Evolutionary conservation across 2,797 vertebrate genomes (phyloP).

Genomic region (Eupleurogrammus muticus): DNA sequence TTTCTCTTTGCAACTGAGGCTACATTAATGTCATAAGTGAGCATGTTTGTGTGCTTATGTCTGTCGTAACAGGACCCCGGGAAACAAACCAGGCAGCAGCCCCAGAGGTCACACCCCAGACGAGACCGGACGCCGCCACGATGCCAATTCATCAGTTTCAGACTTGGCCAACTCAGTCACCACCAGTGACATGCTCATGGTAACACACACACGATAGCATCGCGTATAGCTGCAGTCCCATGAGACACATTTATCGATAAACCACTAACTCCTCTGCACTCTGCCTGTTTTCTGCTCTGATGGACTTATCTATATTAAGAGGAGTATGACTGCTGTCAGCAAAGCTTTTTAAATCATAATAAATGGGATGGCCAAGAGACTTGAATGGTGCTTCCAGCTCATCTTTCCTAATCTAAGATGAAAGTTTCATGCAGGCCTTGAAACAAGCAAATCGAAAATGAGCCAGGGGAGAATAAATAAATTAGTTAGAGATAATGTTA

Average conservation of each 20-base stretch:
- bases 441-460: constrained; percentile 19
- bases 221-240: not conserved
- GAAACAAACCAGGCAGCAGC: constrained; percentile 81
- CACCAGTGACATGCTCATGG: constrained; percentile 99
- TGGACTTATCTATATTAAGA: constrained; percentile 44
- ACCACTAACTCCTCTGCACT: constrained; percentile 8
- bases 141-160: constrained; percentile 91
- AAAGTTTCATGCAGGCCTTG: constrained; percentile 32
- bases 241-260: constrained; percentile 20
- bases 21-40: constrained; percentile 1
- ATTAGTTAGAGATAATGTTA: constrained; percentile 18
- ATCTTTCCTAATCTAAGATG: constrained; percentile 42
- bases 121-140: constrained; percentile 80
- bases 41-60: constrained; percentile 57
- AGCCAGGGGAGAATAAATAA: constrained; percentile 8
- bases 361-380: constrained; percentile 42
- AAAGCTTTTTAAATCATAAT: constrained; percentile 48
- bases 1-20: not conserved
- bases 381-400: constrained; percentile 31
- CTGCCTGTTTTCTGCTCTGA: constrained; percentile 34
- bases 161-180: constrained; percentile 97
- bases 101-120: constrained; percentile 84
- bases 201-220: constrained; percentile 65
- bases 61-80: constrained; percentile 74
- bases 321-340: constrained; percentile 36